Conservation (phyloP, 2,888 invertebrate species). For the Thecocarcelia acutangulata region DNA sequence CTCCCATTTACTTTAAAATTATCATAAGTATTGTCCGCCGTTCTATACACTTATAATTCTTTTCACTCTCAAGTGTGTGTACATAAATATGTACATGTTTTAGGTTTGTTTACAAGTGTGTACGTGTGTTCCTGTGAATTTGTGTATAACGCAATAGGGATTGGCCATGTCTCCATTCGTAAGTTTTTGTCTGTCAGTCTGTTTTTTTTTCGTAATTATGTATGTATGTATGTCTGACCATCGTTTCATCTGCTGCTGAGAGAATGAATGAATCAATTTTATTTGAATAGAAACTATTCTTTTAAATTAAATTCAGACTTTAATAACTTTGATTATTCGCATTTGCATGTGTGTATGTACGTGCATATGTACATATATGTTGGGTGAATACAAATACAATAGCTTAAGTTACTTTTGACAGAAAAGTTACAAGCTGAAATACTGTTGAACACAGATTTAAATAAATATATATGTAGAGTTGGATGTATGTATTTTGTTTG, state of each 20-base stretch:
- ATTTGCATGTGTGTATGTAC: slow-evolving; percentile 7
- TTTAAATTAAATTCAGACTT: slow-evolving; percentile 48
- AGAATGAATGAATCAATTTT: slow-evolving; percentile 64
- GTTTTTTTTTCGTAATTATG: slow-evolving; percentile 7
- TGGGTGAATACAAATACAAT: slow-evolving; percentile 29
- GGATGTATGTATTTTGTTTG: no score
- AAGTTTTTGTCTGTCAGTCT: slow-evolving; percentile 35
- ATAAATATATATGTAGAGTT: no score
- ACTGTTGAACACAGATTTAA: slow-evolving; percentile 3
- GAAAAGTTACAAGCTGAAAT: slow-evolving; percentile 48
- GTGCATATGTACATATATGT: neutral
- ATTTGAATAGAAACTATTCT: slow-evolving; percentile 58
- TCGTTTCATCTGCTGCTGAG: slow-evolving; percentile 37
- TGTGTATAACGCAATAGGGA: slow-evolving; percentile 61
- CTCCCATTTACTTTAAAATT: slow-evolving; percentile 5
- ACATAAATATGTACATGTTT: slow-evolving; percentile 5
- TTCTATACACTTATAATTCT: neutral
- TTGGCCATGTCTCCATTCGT: slow-evolving; percentile 57
- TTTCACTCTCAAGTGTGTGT: slow-evolving; percentile 6
- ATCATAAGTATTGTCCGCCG: slow-evolving; percentile 8
- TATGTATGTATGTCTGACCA: neutral
- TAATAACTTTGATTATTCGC: slow-evolving; percentile 58
- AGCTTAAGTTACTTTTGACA: slow-evolving; percentile 14
- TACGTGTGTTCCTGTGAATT: slow-evolving; percentile 37
- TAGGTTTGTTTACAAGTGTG: slow-evolving; percentile 43